Conservation (phyloP, 1,140 invertebrate species). For the Drosophila kurseongensis region DNA sequence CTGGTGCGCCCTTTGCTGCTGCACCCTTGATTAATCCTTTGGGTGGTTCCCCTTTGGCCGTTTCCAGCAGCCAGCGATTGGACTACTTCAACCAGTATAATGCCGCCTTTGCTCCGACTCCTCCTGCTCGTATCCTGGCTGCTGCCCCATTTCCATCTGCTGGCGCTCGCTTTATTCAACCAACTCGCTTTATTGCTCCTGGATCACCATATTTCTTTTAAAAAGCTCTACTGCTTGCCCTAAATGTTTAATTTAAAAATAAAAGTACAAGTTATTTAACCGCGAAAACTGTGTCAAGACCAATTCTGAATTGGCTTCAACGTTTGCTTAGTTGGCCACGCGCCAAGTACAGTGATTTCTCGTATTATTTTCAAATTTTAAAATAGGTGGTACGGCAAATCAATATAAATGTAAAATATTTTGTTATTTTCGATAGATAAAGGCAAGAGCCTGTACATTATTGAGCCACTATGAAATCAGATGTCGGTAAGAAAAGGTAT, state of each 20-base stretch:
- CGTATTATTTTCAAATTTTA: no score
- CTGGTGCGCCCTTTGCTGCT: conserved; percentile 11
- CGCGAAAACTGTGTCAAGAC: conserved; percentile 13
- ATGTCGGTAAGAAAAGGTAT: no score
- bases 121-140: conserved; percentile 50
- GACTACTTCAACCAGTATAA: conserved; percentile 71
- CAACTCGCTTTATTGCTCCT: conserved; percentile 36
- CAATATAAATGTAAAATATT: no score
- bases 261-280: conserved; percentile 60
- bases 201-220: conserved; percentile 47
- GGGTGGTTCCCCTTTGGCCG: conserved; percentile 40
- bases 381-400: no score
- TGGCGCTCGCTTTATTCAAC: conserved; percentile 34
- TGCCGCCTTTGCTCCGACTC: conserved; percentile 50
- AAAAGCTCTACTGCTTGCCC: neutral
- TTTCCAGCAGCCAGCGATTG: conserved; percentile 66
- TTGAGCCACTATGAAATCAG: no score
- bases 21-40: conserved; percentile 14
- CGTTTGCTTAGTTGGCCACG: neutral
- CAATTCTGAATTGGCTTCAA: neutral
- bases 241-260: conserved; percentile 4
- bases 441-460: no score
- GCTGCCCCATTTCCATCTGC: conserved; percentile 21
- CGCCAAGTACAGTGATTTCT: neutral
- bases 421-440: no score